Conservation (phyloP, 1,140 invertebrate genomes). For the Lucilia cuprina region DNA sequence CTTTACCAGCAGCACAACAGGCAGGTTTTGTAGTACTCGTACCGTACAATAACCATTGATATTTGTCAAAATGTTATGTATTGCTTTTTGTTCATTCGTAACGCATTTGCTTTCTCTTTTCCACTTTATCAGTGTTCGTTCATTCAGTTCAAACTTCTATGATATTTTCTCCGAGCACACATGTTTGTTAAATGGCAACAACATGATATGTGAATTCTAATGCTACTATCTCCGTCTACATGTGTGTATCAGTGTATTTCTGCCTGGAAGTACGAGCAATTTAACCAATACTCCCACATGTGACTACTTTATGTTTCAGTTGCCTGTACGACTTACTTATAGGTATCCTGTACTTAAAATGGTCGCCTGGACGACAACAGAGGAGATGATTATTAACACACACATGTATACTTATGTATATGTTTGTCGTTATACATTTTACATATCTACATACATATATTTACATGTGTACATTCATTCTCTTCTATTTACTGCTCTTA, state of each 20-base stretch:
- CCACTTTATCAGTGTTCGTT: constrained; percentile 14
- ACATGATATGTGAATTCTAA: not conserved
- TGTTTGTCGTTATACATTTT: not conserved
- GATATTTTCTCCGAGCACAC: constrained; percentile 15
- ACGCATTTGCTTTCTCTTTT: constrained; percentile 27
- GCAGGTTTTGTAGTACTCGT: not conserved
- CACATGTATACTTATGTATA: not conserved
- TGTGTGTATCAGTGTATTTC: not conserved
- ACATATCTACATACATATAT: not conserved
- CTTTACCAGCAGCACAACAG: constrained; percentile 14
- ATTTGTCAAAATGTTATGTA: constrained; percentile 19
- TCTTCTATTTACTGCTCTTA: not conserved
- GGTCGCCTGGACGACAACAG: constrained; percentile 25
- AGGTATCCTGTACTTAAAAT: constrained; percentile 26
- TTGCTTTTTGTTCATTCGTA: not conserved
- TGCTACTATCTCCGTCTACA: not conserved
- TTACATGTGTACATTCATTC: not conserved
- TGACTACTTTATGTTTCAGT: not conserved
- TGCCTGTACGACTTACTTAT: constrained; percentile 20
- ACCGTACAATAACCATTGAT: not conserved
- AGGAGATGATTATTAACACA: constrained; percentile 10
- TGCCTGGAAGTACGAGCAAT: not conserved
- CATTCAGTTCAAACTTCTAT: not conserved
- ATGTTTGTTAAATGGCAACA: constrained; percentile 8
- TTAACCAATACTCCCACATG: constrained; percentile 16